Evolutionary conservation across 2,888 invertebrate species (phyloP).

Genomic region (Stenodema calcarata): DNA sequence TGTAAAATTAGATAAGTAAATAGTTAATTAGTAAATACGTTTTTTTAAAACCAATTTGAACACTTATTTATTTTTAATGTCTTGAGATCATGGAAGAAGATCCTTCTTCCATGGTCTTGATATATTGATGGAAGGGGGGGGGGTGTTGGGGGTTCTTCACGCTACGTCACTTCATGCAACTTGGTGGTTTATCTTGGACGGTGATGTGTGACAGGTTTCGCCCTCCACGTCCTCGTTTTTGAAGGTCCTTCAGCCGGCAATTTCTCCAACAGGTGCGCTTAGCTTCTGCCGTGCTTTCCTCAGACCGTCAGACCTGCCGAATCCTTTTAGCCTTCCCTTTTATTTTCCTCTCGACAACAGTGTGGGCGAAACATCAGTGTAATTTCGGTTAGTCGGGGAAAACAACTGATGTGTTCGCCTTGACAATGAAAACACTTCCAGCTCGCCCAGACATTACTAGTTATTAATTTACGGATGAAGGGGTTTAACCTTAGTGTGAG

Average conservation of each 20-base stretch:
- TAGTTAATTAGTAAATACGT: too few relatives aligned
- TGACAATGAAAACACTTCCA: not conserved
- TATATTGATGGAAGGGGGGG: too few relatives aligned
- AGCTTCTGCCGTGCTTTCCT: not conserved
- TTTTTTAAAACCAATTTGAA: too few relatives aligned
- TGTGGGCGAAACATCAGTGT: not conserved
- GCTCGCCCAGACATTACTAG: not conserved
- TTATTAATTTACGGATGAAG: slow-evolving; percentile 48
- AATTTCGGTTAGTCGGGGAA: not conserved
- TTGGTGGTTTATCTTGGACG: not conserved
- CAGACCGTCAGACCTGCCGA: not conserved
- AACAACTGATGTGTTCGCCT: not conserved
- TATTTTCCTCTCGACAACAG: not conserved
- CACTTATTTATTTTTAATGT: too few relatives aligned
- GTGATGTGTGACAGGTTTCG: not conserved
- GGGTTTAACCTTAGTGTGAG: slow-evolving; percentile 34
- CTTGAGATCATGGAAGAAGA: too few relatives aligned
- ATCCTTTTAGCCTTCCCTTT: not conserved
- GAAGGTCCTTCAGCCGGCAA: not conserved
- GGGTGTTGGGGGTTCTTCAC: too few relatives aligned
- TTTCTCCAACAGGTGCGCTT: not conserved
- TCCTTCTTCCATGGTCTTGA: too few relatives aligned
- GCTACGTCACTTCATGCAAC: too few relatives aligned
- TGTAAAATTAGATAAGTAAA: too few relatives aligned
- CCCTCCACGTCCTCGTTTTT: not conserved